Evolutionary conservation across 2,888 invertebrate species (phyloP).

Genomic region (Diadegma fenestrale): DNA sequence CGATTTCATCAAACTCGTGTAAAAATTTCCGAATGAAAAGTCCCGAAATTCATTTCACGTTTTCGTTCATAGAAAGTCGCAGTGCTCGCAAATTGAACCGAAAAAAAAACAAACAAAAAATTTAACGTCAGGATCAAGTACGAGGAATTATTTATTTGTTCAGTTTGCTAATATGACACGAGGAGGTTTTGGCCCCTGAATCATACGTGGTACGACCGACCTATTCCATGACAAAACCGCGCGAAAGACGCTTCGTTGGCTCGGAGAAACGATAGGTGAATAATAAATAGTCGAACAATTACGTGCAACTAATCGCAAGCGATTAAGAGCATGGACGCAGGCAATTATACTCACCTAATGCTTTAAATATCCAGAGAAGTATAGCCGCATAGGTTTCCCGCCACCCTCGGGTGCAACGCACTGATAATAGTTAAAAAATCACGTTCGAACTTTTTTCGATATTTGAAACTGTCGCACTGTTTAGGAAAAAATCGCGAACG

Average conservation of each 20-base stretch:
- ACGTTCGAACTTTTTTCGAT: conserved; percentile 41
- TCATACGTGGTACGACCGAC: conserved; percentile 31
- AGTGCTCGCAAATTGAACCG: conserved; percentile 14
- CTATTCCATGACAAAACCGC: conserved; percentile 29
- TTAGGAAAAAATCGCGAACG: conserved; percentile 43
- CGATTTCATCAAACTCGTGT: neutral
- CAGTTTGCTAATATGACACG: conserved; percentile 45
- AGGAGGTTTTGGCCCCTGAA: neutral
- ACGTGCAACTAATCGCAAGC: conserved; percentile 67
- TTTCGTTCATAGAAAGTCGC: neutral
- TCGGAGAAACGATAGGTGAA: conserved; percentile 54
- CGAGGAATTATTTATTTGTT: conserved; percentile 37
- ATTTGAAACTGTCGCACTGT: neutral
- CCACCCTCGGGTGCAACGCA: conserved; percentile 44
- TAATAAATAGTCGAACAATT: conserved; percentile 66
- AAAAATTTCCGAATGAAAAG: neutral
- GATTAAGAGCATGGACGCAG: conserved; percentile 52
- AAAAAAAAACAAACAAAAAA: conserved; percentile 45
- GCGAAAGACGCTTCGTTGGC: conserved; percentile 30
- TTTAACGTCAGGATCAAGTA: conserved; percentile 45
- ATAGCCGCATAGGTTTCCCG: conserved; percentile 35
- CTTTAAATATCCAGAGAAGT: conserved; percentile 54
- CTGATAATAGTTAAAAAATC: conserved; percentile 66
- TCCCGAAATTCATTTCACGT: neutral
- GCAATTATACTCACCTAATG: conserved; percentile 65